These are phyloP conservation scores for Enteromius treurensis DNA, from an alignment of 2,797 vertebrate species.

Conservation along the genomic window DNA sequence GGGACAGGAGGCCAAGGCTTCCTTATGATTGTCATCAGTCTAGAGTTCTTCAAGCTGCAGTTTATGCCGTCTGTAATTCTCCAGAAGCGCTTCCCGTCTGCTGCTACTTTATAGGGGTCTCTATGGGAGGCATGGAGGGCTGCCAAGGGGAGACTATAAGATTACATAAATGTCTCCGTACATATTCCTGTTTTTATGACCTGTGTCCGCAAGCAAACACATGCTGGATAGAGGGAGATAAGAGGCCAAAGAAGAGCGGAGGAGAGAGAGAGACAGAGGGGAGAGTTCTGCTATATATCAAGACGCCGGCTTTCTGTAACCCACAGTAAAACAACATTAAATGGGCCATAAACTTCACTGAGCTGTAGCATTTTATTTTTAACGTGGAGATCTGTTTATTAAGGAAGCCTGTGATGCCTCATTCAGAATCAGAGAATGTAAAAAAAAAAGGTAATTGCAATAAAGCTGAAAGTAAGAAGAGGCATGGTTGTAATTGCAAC, in stretches of 20 bases:
- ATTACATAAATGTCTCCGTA: conserved; percentile 71
- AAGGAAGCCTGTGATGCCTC: background rate
- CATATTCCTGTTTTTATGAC: conserved; percentile 69
- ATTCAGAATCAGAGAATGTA: background rate
- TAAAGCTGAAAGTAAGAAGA: background rate
- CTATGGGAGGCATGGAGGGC: conserved; percentile 15
- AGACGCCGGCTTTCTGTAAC: background rate
- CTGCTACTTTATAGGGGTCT: conserved; percentile 36
- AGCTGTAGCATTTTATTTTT: background rate
- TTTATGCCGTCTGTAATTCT: conserved; percentile 66
- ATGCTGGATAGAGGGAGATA: conserved; percentile 54
- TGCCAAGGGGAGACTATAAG: conserved; percentile 67
- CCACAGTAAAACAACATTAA: conserved; percentile 26
- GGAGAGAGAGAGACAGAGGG: conserved; percentile 13
- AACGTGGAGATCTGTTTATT: background rate
- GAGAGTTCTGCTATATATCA: conserved; percentile 21
- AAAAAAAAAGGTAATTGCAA: background rate
- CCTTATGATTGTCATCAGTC: conserved; percentile 62
- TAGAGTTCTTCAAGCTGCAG: conserved; percentile 31
- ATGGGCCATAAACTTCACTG: conserved; percentile 6
- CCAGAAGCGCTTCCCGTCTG: conserved; percentile 38
- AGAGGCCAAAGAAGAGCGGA: conserved; percentile 23
- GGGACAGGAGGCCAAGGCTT: conserved; percentile 20
- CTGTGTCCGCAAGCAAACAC: conserved; percentile 61
- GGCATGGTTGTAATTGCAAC: background rate